A percentile compares a stretch with the other conserved stretches of the same genome.
phyloP scores from a whole-genome alignment of 2,888 invertebrate genomes.

The Iphiclides podalirius region DNA sequence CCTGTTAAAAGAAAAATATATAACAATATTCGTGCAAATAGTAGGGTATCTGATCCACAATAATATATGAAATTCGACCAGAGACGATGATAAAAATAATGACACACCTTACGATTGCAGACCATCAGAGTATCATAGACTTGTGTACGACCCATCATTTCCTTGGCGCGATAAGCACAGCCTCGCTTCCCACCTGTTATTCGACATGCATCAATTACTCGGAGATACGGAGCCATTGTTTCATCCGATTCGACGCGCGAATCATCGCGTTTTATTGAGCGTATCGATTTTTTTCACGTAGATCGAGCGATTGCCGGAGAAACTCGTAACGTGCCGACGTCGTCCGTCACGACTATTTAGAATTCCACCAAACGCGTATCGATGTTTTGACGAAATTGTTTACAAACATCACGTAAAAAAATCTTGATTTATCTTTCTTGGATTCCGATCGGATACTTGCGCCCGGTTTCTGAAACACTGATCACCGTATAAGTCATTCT shows the following conservation, averaged over 20 bases:
- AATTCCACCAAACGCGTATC: too few species aligned
- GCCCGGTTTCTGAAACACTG: too few species aligned
- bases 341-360: too few species aligned
- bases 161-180: neutral
- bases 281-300: slow-evolving; percentile 14
- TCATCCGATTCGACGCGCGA: slow-evolving; percentile 15
- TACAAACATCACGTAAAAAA: slow-evolving; percentile 4
- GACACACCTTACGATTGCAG: too few species aligned
- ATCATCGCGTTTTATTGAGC: slow-evolving; percentile 20
- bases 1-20: too few species aligned
- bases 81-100: too few species aligned
- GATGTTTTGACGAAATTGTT: neutral
- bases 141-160: slow-evolving; percentile 9
- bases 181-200: slow-evolving; percentile 5
- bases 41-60: too few species aligned
- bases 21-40: too few species aligned
- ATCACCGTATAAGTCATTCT: too few species aligned
- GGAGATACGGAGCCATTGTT: slow-evolving; percentile 13
- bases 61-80: too few species aligned
- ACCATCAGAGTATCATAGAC: too few species aligned
- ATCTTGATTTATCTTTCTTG: neutral
- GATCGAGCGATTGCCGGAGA: slow-evolving; percentile 10
- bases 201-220: slow-evolving; percentile 17
- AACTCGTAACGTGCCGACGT: slow-evolving; percentile 7
- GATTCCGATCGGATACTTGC: too few species aligned